Base-by-base conservation (phyloP, 2,797 vertebrate species). In the Rousettus madagascariensis region DNA sequence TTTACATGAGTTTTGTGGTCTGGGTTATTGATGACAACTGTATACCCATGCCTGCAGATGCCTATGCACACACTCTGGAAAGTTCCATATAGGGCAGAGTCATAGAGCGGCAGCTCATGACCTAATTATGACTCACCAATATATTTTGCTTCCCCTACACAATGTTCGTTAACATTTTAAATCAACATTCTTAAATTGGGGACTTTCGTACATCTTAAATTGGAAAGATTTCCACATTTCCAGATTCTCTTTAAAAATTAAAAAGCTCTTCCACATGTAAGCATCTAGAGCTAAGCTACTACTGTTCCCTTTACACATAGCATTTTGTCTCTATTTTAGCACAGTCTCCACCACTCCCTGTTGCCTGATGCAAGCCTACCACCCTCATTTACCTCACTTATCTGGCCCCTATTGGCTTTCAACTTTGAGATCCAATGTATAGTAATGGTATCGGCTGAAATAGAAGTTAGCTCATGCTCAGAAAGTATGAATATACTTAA, bases 131-230 rank as follows among this genome's bases (percentile, higher is more conserved):
- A 28, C 13, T 24, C 38, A 61, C 15, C 9, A 38, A n/a, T 89
- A 33, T 53, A 63, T 78, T 90, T 86, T 75, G 26, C 72, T 94
- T 93, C 65, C 15, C 30, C 16, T 53, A 46, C 1, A 53, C n/a
- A 72, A 75, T 83, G 19, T 69, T 93, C 86, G n/a, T 80, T 84
- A 92, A 87, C 46, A 86, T 86, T 91, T 86, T 71, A 12, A 96
- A 51, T 61, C 71, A 88, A 59, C 30, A 74, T 49, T 92, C 86
- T 89, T 83, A 83, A 86, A 51, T 59, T 90, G n/a, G 38, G 38
- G 46, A 57, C 51, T 80, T 94, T 92, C 55, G 78, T 68, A 90
- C 13, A 38, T 59, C 28, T 28, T 61, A 61, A 61, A 30, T 30
- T 61, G 59, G 59, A 28, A 30, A 61, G 6, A 13, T 61, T 66